Percentiles rank a stretch among this genome's conserved stretches.
phyloP scores from a whole-genome alignment of 2,888 invertebrate genomes.

The Ceraclea dissimilis region DNA sequence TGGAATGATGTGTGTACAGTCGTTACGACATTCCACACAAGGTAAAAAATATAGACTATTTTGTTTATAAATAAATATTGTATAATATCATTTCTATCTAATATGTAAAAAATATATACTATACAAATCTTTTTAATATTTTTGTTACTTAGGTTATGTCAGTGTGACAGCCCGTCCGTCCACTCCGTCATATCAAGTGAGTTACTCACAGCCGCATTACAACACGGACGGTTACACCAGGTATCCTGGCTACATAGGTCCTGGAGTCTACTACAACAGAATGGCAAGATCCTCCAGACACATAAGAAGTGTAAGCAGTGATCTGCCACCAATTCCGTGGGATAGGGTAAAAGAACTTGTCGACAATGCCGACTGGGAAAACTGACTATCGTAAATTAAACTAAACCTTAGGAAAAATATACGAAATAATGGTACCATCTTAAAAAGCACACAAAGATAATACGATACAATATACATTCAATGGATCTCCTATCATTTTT shows the following conservation, averaged over 20 bases:
- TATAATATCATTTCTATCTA: too few relatives aligned
- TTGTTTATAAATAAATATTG: too few relatives aligned
- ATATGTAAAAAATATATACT: too few relatives aligned
- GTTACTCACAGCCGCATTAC: constrained; percentile 43
- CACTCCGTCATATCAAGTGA: constrained; percentile 45
- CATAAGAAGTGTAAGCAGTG: constrained; percentile 34
- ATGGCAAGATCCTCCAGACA: constrained; percentile 36
- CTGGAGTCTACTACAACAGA: constrained; percentile 40
- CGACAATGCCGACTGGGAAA: constrained; percentile 60
- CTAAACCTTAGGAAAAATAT: not conserved
- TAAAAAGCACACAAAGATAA: too few relatives aligned
- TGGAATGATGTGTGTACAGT: constrained; percentile 85
- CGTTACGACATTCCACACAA: constrained; percentile 25
- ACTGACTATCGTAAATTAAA: constrained; percentile 5
- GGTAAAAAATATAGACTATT: not conserved
- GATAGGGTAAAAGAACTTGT: constrained; percentile 65
- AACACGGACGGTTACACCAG: constrained; percentile 44
- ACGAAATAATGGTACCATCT: not conserved
- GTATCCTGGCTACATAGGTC: constrained; percentile 38
- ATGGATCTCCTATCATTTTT: too few relatives aligned
- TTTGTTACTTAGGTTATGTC: constrained; percentile 36
- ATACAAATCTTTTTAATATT: too few relatives aligned
- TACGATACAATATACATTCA: too few relatives aligned
- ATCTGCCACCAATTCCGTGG: constrained; percentile 69
- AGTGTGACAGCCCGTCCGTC: constrained; percentile 36